Conservation (phyloP, 2,113 vertebrate genomes). For the Pelvicachromis taeniatus region DNA sequence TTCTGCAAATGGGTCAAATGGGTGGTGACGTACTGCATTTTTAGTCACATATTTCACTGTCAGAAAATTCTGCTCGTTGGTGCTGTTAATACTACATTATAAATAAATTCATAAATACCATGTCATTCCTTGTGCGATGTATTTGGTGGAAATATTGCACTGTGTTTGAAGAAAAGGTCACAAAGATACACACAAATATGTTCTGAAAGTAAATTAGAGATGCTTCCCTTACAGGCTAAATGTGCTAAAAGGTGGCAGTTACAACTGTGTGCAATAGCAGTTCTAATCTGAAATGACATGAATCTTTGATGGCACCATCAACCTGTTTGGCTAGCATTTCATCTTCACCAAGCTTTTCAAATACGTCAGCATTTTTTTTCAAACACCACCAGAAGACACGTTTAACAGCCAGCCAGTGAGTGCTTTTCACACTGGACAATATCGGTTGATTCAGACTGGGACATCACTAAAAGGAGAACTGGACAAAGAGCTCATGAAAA, state of each 20-base stretch:
- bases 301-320: background rate
- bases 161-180: background rate
- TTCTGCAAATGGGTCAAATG: background rate
- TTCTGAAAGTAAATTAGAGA: background rate
- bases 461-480: too few relatives aligned
- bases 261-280: background rate
- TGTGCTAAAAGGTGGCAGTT: background rate
- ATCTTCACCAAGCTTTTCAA: too few relatives aligned
- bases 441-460: too few relatives aligned
- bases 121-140: background rate
- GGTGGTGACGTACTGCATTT: background rate
- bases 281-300: background rate
- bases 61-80: background rate
- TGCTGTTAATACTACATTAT: background rate
- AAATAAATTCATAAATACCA: background rate
- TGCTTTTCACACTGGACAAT: too few relatives aligned
- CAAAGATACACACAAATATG: background rate
- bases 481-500: too few relatives aligned
- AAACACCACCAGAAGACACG: too few relatives aligned
- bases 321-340: background rate
- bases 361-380: too few relatives aligned
- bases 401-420: too few relatives aligned
- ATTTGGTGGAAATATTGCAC: background rate
- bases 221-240: background rate
- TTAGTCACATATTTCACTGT: background rate